phyloP scores from a whole-genome alignment of 2,113 vertebrate genomes.

The Piaya cayana region DNA sequence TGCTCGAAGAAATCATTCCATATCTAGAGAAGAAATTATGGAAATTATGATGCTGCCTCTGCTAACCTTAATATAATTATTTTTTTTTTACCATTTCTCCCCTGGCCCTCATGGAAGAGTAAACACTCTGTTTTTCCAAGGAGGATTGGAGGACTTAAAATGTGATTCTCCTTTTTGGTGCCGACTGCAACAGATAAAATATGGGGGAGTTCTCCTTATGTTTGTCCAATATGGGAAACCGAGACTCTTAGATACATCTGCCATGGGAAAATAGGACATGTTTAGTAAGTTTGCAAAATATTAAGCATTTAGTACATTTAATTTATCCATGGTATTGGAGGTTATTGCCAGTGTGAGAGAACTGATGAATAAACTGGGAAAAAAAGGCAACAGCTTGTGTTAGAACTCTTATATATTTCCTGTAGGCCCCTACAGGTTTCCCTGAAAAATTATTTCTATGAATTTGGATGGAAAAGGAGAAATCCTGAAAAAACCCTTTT shows the following conservation, averaged over 20 bases:
- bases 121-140: background rate
- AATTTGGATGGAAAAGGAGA: background rate
- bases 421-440: background rate
- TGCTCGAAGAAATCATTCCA: background rate
- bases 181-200: background rate
- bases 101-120: background rate
- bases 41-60: background rate
- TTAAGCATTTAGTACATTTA: background rate
- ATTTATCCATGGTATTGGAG: background rate
- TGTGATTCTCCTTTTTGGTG: background rate
- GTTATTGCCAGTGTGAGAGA: background rate
- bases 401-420: background rate
- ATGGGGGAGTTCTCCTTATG: background rate
- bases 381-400: background rate
- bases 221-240: background rate
- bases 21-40: background rate
- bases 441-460: background rate
- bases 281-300: background rate
- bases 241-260: background rate
- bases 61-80: background rate
- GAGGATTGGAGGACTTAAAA: background rate
- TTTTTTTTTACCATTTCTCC: background rate
- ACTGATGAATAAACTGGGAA: rapidly evolving
- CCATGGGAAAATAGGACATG: background rate
- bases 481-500: background rate